A percentile compares a stretch with the other conserved stretches of the same genome.
Conservation (phyloP, 2,888 invertebrate species). For the Tromatobia lineatoria region DNA sequence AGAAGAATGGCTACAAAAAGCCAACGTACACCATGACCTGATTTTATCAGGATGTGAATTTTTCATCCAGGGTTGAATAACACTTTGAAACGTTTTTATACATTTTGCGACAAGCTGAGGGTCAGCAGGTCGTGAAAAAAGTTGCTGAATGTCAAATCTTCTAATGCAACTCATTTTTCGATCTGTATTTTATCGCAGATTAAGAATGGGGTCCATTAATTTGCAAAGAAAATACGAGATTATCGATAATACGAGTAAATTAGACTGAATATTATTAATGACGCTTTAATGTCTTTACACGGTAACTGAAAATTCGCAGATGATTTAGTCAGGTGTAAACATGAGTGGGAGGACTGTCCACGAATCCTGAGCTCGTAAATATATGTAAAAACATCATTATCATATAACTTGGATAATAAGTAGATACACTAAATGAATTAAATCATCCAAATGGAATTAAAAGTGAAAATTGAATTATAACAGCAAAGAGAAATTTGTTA, state of each 20-base stretch:
- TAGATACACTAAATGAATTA: background rate
- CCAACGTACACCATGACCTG: constrained; percentile 20
- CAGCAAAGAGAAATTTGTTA: too few species aligned
- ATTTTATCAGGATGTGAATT: constrained; percentile 32
- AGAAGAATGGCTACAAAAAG: background rate
- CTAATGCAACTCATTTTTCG: constrained; percentile 29
- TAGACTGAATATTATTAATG: constrained; percentile 14
- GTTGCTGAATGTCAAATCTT: constrained; percentile 22
- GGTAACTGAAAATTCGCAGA: constrained; percentile 24
- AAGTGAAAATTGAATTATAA: too few species aligned
- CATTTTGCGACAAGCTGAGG: background rate
- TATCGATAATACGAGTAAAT: background rate
- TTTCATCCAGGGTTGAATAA: background rate
- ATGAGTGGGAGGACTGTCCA: background rate
- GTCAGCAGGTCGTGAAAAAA: constrained; percentile 11
- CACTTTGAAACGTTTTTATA: constrained; percentile 28
- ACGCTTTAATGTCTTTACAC: constrained; percentile 6
- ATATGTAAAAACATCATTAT: background rate
- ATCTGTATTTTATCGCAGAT: background rate
- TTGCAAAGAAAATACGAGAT: background rate
- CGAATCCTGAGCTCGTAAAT: background rate
- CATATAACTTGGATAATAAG: background rate
- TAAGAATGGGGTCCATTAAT: background rate
- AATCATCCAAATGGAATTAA: background rate
- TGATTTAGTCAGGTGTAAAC: background rate